Base-by-base conservation (phyloP, 1,140 invertebrate genomes). In the Drosophila ananassae region DNA sequence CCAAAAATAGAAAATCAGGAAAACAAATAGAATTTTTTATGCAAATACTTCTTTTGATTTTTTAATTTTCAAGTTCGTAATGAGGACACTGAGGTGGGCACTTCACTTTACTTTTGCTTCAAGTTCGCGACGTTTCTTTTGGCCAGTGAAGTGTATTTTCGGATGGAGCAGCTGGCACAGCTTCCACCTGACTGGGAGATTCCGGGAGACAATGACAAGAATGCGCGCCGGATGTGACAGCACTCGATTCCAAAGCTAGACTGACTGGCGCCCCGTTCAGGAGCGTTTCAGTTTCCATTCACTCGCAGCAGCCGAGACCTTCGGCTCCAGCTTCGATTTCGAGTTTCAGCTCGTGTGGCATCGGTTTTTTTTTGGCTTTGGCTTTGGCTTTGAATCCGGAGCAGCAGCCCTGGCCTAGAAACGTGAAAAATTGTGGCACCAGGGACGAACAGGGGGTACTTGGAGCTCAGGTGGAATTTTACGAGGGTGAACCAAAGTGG, bases 361-460 rank as follows among this genome's bases (percentile, higher is more conserved):
- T 89, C 84, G 83, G 79, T 64, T 57, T 67, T 57, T 67, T 68
- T 66, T 78, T 77, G 80, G 69, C 56, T 76, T 66, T 79, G 78
- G 58, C 57, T 61, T 77, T 74, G 81, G 63, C 69, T 83, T 69
- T 81, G 73, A 59, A 55, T 39, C 54, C 56, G 17, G 46, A 63
- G 57, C 54, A 66, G 56, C 79, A 83, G 54, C 82, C 82, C 79
- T 87, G 82, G 82, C 82, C 82, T 87, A 87, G 78, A 87, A 87
- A 89, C 69, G 66, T 62, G 72, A 41, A 51, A 56, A 63, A 32
- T 53, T 44, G 56, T 24, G 55, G 34, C 9, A 7, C 3, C 9
- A n/a, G 47, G 24, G 4, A 37, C 17, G 28, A 55, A 47, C 34
- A 22, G 50, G 22, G 32, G 17, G 37, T 37, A 37, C 48, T 48